Conservation (phyloP, 1,140 invertebrate genomes). For the Theocolax elegans region DNA sequence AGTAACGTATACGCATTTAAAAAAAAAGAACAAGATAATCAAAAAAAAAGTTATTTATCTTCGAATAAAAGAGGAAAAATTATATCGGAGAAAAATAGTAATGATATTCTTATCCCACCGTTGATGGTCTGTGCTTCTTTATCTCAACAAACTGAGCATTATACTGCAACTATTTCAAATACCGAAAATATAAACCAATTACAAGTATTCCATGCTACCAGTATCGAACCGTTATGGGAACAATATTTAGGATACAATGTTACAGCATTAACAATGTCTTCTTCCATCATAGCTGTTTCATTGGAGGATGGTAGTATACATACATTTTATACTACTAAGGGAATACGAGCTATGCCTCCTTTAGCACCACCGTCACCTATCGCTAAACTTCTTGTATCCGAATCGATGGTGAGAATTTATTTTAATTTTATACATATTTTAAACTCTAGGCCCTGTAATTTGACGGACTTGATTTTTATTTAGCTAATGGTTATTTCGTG, state of each 20-base stretch:
- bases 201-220: constrained; percentile 70
- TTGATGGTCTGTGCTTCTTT: constrained; percentile 55
- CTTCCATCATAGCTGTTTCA: constrained; percentile 70
- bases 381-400: constrained; percentile 62
- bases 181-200: constrained; percentile 60
- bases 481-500: constrained; percentile 65
- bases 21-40: constrained; percentile 53
- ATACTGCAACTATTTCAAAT: constrained; percentile 59
- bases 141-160: constrained; percentile 62
- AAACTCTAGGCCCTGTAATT: not conserved
- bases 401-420: constrained; percentile 52
- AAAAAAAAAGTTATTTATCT: constrained; percentile 42
- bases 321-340: constrained; percentile 70
- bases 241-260: constrained; percentile 61
- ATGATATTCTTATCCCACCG: constrained; percentile 54
- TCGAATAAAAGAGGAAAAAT: constrained; percentile 55
- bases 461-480: not conserved
- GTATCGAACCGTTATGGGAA: constrained; percentile 66
- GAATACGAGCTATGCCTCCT: constrained; percentile 72
- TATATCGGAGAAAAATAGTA: constrained; percentile 50
- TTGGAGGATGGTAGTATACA: constrained; percentile 77
- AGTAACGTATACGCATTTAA: constrained; percentile 56
- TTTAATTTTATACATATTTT: not conserved
- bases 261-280: constrained; percentile 59
- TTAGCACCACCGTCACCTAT: constrained; percentile 73